A percentile compares a stretch with the other conserved stretches of the same genome.
Evolutionary conservation across 2,113 vertebrate genomes (phyloP).

Genomic region (Alaudala cheleensis): DNA sequence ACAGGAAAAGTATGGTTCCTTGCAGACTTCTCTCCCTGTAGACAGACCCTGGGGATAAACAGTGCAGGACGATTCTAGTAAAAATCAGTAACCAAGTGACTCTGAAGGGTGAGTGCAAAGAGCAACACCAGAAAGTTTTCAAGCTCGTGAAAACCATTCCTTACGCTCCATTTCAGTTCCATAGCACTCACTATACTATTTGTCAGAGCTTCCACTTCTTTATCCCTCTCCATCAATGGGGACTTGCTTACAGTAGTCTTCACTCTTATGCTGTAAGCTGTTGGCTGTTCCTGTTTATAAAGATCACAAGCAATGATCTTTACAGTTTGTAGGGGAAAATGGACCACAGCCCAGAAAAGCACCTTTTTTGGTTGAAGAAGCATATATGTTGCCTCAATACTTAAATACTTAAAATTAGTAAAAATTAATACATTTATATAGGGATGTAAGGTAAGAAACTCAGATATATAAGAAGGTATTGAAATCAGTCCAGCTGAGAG

Average conservation of each 20-base stretch:
- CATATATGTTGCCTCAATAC: background rate
- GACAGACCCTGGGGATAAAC: background rate
- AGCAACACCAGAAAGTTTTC: background rate
- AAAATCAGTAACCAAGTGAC: background rate
- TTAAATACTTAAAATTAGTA: background rate
- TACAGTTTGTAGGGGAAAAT: background rate
- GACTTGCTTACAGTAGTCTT: background rate
- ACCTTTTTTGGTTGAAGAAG: background rate
- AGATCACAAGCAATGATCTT: background rate
- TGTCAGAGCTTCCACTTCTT: background rate
- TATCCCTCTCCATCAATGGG: background rate
- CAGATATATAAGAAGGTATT: background rate
- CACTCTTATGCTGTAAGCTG: background rate
- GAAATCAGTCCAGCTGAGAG: background rate
- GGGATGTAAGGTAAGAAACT: background rate
- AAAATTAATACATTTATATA: background rate
- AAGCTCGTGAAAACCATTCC: background rate
- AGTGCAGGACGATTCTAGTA: background rate
- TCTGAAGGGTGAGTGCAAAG: background rate
- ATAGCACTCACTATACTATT: background rate
- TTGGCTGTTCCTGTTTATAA: background rate
- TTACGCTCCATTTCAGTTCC: background rate
- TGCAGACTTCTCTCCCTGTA: background rate
- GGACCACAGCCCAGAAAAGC: background rate
- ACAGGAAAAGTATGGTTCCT: background rate